Evolutionary conservation across 2,113 vertebrate genomes (phyloP).

Genomic region (Acrocephalus kingi): DNA sequence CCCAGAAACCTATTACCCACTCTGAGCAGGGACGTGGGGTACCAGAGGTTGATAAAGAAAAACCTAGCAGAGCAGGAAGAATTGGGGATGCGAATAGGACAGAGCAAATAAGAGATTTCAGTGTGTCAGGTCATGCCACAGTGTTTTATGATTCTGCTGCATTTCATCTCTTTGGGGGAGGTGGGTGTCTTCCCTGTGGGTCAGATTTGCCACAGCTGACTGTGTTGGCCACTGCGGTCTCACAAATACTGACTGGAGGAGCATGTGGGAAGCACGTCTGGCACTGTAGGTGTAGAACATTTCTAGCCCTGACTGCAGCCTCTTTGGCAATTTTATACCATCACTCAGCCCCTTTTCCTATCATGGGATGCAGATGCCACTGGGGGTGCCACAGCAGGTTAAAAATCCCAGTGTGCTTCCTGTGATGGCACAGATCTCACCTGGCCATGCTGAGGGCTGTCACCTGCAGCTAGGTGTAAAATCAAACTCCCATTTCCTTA

Average conservation of each 20-base stretch:
- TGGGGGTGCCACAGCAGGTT: neutral
- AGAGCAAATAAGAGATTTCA: neutral
- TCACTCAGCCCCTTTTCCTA: neutral
- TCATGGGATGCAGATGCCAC: neutral
- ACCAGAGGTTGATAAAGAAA: neutral
- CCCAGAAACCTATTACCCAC: neutral
- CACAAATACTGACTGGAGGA: neutral
- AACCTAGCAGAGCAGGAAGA: neutral
- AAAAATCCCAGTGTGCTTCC: neutral
- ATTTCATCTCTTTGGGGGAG: neutral
- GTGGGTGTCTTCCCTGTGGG: neutral
- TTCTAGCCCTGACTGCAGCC: neutral
- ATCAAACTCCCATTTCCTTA: conserved; percentile 2
- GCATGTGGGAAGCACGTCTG: neutral
- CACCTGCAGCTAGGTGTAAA: neutral
- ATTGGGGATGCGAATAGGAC: fast-evolving
- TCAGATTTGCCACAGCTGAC: neutral
- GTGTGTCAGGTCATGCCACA: neutral
- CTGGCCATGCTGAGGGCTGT: fast-evolving
- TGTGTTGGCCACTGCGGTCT: neutral
- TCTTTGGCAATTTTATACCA: neutral
- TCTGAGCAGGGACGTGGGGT: neutral
- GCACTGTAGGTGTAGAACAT: neutral
- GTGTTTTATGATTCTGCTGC: neutral
- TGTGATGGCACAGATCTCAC: neutral